Evolutionary conservation across 2,797 vertebrate genomes (phyloP).

Genomic region (Poecilia gillii): DNA sequence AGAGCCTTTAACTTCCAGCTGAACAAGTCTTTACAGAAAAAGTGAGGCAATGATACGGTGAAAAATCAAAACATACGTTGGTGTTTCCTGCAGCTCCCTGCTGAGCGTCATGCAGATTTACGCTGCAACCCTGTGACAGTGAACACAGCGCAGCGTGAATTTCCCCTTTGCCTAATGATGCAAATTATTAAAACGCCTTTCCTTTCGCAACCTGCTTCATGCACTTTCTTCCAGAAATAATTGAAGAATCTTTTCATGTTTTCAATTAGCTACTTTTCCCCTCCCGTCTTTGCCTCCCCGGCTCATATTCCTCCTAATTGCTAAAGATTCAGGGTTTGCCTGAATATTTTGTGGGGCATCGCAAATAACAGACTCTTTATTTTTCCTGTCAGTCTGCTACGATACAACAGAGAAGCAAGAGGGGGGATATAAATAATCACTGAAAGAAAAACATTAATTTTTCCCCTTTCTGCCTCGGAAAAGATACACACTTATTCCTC

Average conservation of each 20-base stretch:
- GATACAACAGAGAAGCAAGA: conserved; percentile 39
- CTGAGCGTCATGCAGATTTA: conserved; percentile 46
- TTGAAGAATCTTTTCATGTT: conserved; percentile 72
- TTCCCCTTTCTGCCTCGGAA: conserved; percentile 20
- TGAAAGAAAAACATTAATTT: conserved; percentile 40
- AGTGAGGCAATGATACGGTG: background rate
- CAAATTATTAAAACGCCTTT: conserved; percentile 66
- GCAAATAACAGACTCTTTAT: conserved; percentile 50
- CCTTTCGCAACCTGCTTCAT: conserved; percentile 55
- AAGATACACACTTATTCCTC: conserved; percentile 44
- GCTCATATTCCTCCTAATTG: conserved; percentile 58
- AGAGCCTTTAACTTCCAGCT: background rate
- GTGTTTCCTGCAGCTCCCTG: conserved; percentile 33
- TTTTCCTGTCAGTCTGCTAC: conserved; percentile 67
- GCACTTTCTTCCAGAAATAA: conserved; percentile 68
- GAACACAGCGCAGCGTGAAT: conserved; percentile 38
- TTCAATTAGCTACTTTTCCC: conserved; percentile 61
- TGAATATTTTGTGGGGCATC: conserved; percentile 45
- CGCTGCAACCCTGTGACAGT: conserved; percentile 17
- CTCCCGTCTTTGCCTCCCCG: background rate
- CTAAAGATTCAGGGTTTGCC: conserved; percentile 47
- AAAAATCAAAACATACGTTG: conserved; percentile 19
- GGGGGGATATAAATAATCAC: conserved; percentile 67
- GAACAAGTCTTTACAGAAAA: background rate
- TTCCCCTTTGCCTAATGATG: conserved; percentile 57